Evolutionary conservation across 2,888 invertebrate species (phyloP), one percentile per base, ranked within the genome.

Genomic region (Clivina fossor): DNA sequence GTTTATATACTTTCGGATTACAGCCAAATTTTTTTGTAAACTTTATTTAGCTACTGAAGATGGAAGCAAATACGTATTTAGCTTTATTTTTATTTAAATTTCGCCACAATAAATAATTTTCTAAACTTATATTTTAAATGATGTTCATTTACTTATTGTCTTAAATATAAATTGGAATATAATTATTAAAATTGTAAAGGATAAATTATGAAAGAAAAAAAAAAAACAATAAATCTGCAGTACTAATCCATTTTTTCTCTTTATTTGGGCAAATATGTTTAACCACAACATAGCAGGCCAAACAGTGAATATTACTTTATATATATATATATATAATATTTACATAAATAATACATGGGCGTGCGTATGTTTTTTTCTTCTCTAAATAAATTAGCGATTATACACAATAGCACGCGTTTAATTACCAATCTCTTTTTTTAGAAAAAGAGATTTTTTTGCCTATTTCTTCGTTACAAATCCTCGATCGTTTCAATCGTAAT

Each of bases 201-300:
- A 33, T 33, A 33, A 33, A 33, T n/a, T 4, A 37, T 15, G 18
- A 16, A 37, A 4, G 37, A 16, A 38, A 40, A 16, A 38, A 4
- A 18, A 3, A 22, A 22, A 28, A 16, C 38, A 51, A 43, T 57
- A 37, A 20, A 35, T 15, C 33, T 57, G 58, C 58, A 62, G 64
- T 65, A 65, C 70, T 71, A 73, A 70, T 72, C 71, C 71, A 72
- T 70, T 73, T 71, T 72, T 72, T 73, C n/a, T n/a, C n/a, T n/a
- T n/a, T n/a, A n/a, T 72, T 69, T 69, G 71, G 71, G 69, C 64
- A 64, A 71, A 68, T 70, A 65, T 68, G 71, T 72, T 71, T 66
- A 71, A 72, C 72, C 71, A 72, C 70, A 72, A 72, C 70, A 71
- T 71, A 70, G 71, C 71, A 72, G 71, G 69, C 70, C 70, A 71